Conservation (phyloP, 2,113 vertebrate species). For the Laterallus jamaicensis region DNA sequence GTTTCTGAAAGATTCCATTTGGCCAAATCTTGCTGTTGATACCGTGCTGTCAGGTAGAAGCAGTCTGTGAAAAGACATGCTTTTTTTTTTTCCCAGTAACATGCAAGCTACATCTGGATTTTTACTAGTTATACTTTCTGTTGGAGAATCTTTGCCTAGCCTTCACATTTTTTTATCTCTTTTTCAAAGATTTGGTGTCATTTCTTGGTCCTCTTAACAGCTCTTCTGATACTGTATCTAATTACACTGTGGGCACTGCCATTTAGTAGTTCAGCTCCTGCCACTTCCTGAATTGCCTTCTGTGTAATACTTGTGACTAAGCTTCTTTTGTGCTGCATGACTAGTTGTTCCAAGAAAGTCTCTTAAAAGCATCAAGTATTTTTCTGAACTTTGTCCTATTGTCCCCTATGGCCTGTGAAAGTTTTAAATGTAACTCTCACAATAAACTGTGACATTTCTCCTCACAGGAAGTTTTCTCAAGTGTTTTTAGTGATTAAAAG, state of each 20-base stretch:
- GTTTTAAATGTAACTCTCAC: neutral
- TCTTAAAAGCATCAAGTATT: neutral
- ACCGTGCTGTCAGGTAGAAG: neutral
- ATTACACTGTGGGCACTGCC: neutral
- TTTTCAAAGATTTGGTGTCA: neutral
- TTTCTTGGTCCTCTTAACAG: neutral
- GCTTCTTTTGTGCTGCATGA: slow-evolving; percentile 1
- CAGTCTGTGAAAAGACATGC: neutral
- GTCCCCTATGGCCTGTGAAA: neutral
- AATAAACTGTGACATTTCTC: neutral
- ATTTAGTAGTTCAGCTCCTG: neutral
- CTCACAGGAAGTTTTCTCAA: neutral
- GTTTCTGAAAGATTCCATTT: neutral
- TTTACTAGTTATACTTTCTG: neutral
- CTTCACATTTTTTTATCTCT: neutral
- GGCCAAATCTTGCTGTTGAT: neutral
- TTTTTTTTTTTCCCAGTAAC: neutral
- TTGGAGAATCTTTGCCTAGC: neutral
- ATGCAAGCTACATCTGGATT: neutral
- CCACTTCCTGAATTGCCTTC: slow-evolving; percentile 10
- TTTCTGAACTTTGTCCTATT: slow-evolving; percentile 4
- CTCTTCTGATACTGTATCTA: neutral
- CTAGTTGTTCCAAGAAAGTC: slow-evolving; percentile 14
- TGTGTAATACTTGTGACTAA: neutral
- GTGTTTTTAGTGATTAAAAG: neutral